Percentiles rank a stretch among this genome's conserved stretches.
Conservation (phyloP, 2,113 vertebrate species). For the Naja naja region DNA sequence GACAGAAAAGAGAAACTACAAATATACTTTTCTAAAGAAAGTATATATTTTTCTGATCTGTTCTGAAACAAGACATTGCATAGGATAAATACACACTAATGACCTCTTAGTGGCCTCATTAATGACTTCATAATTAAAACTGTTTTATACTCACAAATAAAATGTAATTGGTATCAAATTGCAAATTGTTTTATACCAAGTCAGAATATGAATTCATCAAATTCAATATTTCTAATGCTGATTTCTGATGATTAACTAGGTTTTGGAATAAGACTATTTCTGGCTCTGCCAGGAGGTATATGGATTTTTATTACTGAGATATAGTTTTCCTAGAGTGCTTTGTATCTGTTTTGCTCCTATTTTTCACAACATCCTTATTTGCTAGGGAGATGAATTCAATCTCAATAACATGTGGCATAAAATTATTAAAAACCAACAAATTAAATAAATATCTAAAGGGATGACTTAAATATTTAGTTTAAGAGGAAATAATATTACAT, state of each 20-base stretch:
- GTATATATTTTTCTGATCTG: neutral
- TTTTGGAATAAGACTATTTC: neutral
- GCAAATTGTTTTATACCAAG: neutral
- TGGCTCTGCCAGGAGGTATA: neutral
- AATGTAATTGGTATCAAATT: neutral
- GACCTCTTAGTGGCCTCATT: neutral
- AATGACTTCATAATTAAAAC: neutral
- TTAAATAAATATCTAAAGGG: neutral
- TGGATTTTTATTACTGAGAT: neutral
- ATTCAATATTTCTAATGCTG: neutral
- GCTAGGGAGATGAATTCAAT: neutral
- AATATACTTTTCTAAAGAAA: neutral
- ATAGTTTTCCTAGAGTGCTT: neutral
- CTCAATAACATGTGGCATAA: neutral
- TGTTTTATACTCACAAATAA: neutral
- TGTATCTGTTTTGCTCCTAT: neutral
- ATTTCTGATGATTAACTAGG: neutral
- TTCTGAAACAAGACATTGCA: neutral
- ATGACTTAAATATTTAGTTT: neutral
- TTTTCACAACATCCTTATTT: neutral
- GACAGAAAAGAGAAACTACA: neutral
- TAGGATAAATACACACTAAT: neutral
- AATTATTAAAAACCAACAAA: neutral
- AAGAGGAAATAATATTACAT: neutral
- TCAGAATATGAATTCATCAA: neutral